Base-by-base conservation (phyloP, 2,113 vertebrate species). In the Callopanchax toddi region DNA sequence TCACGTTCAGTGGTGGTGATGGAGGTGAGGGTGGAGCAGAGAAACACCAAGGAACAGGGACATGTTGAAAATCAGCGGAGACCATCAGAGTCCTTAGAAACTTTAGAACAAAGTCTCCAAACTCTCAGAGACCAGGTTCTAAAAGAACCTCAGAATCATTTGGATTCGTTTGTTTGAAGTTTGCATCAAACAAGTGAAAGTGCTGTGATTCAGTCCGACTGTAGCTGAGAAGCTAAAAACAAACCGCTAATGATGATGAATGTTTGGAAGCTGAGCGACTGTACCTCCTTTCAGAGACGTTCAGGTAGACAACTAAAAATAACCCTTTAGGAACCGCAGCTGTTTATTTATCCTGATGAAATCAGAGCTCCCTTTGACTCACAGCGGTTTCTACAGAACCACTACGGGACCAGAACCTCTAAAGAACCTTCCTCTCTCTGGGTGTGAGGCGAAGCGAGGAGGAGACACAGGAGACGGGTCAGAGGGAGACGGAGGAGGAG, bases 351-450 rank as follows among this genome's bases (percentile, higher is more conserved):
- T 83, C 65, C 73, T 49, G 66, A 80, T 73, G 22, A 74, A 84
- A 58, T 85, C 64, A 82, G 69, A 77, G 64, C 45, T 55, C 84
- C 54, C 84, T 85, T 87, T 86, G 84, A 88, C 58, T 78, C 67
- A 4, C 3, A 0, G 79, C 1, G 74, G 78, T 79, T 84, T 85
- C 51, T 67, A 61, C 63, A 58, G 73, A 77, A 75, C 80, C 80
- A 43, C 76, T 42, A 49, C 21, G 76, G 74, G 71, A 84, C 80
- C 76, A 42, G 72, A 79, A 58, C 54, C 76, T 74, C 76, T 66
- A 68, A 71, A 75, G 82, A 81, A 58, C 67, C 69, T 48, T 78
- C 78, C 64, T 65, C 16, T 46, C 46, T 74, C 49, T 69, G 69
- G 63, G 25, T 17, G 54, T 36, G 63, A 71, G 67, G 74, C 45